phyloP scores from a whole-genome alignment of 2,113 vertebrate species.

The Peromyscus leucopus region DNA sequence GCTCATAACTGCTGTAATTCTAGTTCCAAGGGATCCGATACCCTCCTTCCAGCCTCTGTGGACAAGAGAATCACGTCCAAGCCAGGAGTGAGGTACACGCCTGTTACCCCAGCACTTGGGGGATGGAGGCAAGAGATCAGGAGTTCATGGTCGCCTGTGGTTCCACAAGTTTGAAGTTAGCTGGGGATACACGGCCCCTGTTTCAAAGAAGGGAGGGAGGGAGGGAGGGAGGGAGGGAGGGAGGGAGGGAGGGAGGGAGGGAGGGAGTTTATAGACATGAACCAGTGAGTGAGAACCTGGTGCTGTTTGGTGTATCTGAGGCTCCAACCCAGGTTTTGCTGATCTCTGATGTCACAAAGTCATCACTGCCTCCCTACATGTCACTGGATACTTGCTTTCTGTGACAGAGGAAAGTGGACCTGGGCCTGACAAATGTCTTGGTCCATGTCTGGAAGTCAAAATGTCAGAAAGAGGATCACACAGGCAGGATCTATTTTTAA shows the following conservation, averaged over 20 bases:
- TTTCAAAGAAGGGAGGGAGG: neutral
- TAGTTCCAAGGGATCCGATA: neutral
- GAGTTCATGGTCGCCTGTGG: neutral
- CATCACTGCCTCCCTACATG: neutral
- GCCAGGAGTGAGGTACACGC: neutral
- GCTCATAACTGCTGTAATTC: neutral
- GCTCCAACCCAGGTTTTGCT: neutral
- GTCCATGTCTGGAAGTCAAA: neutral
- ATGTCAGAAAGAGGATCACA: neutral
- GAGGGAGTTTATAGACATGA: neutral
- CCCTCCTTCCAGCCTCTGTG: neutral
- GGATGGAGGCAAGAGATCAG: neutral
- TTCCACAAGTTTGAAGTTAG: neutral
- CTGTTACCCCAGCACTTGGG: neutral
- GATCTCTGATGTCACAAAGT: neutral
- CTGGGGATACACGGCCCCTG: neutral
- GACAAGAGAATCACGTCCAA: neutral
- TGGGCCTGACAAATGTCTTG: neutral
- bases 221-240: fast-evolving
- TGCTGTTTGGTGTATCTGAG: neutral
- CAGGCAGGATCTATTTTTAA: neutral
- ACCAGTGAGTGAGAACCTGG: neutral
- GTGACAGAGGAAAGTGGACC: neutral
- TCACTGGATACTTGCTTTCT: neutral
- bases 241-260: neutral